A percentile compares a stretch with the other conserved stretches of the same genome.
Conservation (phyloP, 1,140 invertebrate genomes). For the Sitophilus oryzae region DNA sequence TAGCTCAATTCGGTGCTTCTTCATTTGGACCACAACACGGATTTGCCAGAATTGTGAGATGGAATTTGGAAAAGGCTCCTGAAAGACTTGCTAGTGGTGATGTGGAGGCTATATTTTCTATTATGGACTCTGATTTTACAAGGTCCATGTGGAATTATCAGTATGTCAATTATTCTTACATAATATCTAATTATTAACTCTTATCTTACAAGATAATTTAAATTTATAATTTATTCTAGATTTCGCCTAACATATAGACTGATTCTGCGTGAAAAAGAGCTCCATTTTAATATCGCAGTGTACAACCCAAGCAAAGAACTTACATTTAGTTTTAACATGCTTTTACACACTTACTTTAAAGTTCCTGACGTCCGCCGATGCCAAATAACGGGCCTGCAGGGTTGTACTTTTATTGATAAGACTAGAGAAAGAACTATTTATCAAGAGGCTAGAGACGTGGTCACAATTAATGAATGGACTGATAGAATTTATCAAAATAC, state of each 20-base stretch:
- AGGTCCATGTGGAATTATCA: conserved; percentile 91
- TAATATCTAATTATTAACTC: too few relatives aligned
- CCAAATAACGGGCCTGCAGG: conserved; percentile 84
- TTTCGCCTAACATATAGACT: conserved; percentile 82
- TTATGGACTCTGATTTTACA: conserved; percentile 89
- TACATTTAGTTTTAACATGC: conserved; percentile 86
- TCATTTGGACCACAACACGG: conserved; percentile 89
- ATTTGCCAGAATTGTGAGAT: conserved; percentile 84
- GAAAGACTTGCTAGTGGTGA: conserved; percentile 81
- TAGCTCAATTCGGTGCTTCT: conserved; percentile 93
- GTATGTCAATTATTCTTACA: conserved; percentile 49
- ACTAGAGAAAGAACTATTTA: conserved; percentile 77
- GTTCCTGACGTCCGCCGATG: conserved; percentile 86
- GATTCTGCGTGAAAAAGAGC: conserved; percentile 82
- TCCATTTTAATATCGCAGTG: conserved; percentile 87
- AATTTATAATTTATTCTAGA: conserved; percentile 43
- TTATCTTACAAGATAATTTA: neutral
- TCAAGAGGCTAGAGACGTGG: conserved; percentile 81
- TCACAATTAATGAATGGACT: conserved; percentile 85
- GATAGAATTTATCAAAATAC: conserved; percentile 91
- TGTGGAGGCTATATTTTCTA: conserved; percentile 83
- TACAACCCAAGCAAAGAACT: conserved; percentile 87
- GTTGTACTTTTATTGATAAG: conserved; percentile 90
- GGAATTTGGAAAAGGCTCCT: conserved; percentile 83
- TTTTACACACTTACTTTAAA: conserved; percentile 93